Conservation (phyloP, 2,113 vertebrate species). For the Amazona vittata region DNA sequence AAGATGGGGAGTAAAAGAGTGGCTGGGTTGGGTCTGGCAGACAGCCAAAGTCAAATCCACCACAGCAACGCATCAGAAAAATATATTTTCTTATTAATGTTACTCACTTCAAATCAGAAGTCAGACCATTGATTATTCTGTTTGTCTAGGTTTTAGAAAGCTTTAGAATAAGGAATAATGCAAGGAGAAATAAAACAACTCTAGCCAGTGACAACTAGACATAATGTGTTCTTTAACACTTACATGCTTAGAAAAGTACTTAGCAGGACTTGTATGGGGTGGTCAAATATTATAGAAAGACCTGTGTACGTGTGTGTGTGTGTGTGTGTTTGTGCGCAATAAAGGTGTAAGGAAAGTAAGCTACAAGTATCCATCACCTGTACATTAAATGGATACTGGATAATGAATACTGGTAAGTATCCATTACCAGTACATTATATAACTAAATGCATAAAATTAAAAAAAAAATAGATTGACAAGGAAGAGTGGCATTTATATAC, state of each 20-base stretch:
- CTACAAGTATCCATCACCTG: neutral
- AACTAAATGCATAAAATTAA: neutral
- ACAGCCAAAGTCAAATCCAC: too few species aligned
- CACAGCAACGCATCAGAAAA: too few species aligned
- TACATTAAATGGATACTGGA: neutral
- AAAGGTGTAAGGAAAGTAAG: neutral
- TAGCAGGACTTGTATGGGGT: neutral
- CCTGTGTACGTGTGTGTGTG: rapidly evolving
- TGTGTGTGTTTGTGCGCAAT: neutral
- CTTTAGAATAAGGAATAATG: neutral
- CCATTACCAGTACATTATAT: neutral
- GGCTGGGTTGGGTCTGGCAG: too few species aligned
- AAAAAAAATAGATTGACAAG: neutral
- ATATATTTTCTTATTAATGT: neutral
- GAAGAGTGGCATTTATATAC: neutral
- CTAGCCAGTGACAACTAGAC: neutral
- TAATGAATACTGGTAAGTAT: neutral
- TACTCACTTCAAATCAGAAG: neutral
- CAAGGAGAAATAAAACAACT: neutral
- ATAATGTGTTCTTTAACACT: neutral
- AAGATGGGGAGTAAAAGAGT: too few species aligned
- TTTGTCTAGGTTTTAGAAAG: neutral
- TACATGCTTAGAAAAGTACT: neutral
- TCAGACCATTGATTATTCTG: neutral
- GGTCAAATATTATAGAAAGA: neutral